Conservation (phyloP, 2,888 invertebrate species). For the Hypomecis atomaria region DNA sequence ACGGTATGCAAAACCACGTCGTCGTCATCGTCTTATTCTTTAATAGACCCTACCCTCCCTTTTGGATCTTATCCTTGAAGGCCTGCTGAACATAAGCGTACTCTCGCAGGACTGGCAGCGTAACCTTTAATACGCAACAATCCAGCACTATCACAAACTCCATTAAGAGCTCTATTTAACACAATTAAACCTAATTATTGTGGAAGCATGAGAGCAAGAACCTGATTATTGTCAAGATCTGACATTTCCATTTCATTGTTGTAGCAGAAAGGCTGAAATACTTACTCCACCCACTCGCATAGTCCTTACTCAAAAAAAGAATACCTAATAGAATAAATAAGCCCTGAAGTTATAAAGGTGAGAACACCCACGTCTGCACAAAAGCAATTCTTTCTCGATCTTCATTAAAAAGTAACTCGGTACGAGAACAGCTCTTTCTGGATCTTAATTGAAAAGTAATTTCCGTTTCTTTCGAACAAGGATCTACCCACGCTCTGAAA, state of each 20-base stretch:
- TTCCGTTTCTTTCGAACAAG: background rate
- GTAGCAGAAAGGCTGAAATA: background rate
- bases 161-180: no score
- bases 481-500: background rate
- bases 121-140: no score
- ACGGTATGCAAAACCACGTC: no score
- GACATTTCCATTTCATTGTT: slow-evolving; percentile 1
- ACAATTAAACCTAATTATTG: no score
- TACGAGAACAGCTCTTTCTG: background rate
- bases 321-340: background rate
- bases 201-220: no score
- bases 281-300: background rate
- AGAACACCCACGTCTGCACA: background rate
- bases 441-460: background rate
- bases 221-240: no score
- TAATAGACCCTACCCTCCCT: no score
- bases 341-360: background rate
- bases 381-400: background rate
- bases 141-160: no score
- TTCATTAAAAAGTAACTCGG: background rate
- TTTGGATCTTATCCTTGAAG: no score
- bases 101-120: no score
- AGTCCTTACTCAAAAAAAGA: background rate
- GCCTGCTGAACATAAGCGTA: no score
- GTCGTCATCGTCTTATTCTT: no score